These are phyloP conservation scores for Strongylocentrotus purpuratus DNA, from an alignment of 35 echinoderm and acorn worm species.

Conservation along the genomic window DNA sequence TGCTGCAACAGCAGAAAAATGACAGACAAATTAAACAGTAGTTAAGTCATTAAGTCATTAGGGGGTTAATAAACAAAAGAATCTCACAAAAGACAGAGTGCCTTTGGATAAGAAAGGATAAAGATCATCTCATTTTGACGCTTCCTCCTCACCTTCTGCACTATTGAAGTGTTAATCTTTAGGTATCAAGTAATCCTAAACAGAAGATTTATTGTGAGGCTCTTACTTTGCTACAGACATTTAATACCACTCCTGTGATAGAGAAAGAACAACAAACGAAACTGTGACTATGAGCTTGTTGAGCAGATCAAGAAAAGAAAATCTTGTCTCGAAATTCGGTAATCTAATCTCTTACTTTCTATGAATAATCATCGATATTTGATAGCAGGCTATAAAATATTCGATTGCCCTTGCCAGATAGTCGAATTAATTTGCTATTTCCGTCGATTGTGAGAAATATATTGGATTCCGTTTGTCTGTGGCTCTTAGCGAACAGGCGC, in stretches of 20 bases:
- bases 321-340: not conserved
- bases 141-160: not conserved
- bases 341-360: not conserved
- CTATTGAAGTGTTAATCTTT: not conserved
- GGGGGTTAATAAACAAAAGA: not conserved
- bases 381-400: not conserved
- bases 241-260: not conserved
- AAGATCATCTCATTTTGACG: not conserved
- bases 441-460: not conserved
- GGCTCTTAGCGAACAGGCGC: not conserved
- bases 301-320: not conserved
- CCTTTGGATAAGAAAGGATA: not conserved
- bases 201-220: not conserved
- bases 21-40: not conserved
- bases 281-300: not conserved
- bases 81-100: not conserved
- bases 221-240: not conserved
- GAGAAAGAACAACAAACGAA: not conserved
- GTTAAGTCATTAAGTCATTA: not conserved
- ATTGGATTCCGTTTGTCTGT: not conserved
- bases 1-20: too few species aligned
- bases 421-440: not conserved
- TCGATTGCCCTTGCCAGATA: not conserved
- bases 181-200: not conserved
- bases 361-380: not conserved